Evolutionary conservation across 2,888 invertebrate species (phyloP).

Genomic region (Ophion obscuratus): DNA sequence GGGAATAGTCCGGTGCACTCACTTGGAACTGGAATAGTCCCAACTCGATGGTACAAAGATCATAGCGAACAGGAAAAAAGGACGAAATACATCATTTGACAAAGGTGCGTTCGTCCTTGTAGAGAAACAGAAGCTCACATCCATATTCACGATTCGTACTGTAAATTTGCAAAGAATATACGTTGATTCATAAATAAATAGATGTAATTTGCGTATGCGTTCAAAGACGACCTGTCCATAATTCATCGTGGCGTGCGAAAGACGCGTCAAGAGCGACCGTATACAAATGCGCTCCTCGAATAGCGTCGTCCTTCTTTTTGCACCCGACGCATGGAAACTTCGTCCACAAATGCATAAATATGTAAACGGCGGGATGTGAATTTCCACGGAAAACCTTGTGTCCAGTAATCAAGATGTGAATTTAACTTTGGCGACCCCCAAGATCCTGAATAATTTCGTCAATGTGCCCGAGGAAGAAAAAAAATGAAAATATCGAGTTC

Average conservation of each 20-base stretch:
- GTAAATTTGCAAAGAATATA: too few species aligned
- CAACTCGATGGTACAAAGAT: not conserved
- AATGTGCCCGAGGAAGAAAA: too few species aligned
- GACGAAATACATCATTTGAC: too few species aligned
- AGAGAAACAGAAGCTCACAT: not conserved
- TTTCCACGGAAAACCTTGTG: not conserved
- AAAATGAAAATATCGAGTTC: too few species aligned
- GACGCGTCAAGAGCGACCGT: constrained; percentile 8
- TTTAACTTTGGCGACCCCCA: too few species aligned
- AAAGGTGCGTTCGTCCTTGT: not conserved
- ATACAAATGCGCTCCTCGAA: not conserved
- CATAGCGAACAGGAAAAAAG: too few species aligned
- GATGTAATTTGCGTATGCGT: not conserved
- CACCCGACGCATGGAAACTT: not conserved
- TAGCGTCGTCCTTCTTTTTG: not conserved
- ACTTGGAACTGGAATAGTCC: not conserved
- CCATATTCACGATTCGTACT: not conserved
- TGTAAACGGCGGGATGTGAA: not conserved
- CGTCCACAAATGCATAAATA: not conserved
- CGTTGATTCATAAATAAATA: not conserved
- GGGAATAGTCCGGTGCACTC: too few species aligned
- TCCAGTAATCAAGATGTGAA: too few species aligned
- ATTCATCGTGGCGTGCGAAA: not conserved
- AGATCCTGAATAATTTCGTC: too few species aligned
- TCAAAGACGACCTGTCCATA: constrained; percentile 10